Base-by-base conservation (phyloP, 2,113 vertebrate species). In the Pseudolaguvia tuberculata region DNA sequence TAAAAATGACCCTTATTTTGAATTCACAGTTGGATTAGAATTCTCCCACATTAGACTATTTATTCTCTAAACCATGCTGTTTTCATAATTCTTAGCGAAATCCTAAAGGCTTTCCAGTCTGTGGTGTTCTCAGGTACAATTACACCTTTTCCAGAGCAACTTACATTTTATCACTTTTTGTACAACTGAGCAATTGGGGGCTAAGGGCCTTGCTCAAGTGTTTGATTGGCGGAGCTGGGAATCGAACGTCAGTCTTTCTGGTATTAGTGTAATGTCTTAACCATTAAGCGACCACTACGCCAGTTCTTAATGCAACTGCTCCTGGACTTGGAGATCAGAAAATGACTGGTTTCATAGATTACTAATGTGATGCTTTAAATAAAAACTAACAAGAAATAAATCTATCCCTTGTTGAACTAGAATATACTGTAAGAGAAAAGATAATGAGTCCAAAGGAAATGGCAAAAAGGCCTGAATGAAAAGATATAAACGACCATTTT, bases 381-480 rank as follows among this genome's bases (percentile, higher is more conserved):
- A 8, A 25, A 45, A 61, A 53, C 1, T 23, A 75, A 47, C 75
- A 78, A 72, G 81, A 81, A 82, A 76, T 77, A 74, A 78, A 31
- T 55, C 39, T 71, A 29, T 78, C 70, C 52, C 51, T 66, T 66
- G 10, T 55, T 65, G 72, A 65, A 39, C 61, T 20, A n/a, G 21
- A 52, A 73, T 58, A 79, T 66, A 65, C 25, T 48, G 70, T 51
- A 62, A 59, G 70, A 72, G 70, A 65, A 71, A 45, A 39, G 61
- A 62, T 61, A 62, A 53, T 51, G 27, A 75, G 70, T 79, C 73
- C 52, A 84, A 79, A 81, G 83, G 83, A 84, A 83, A 82, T 79
- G 75, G 76, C 78, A 65, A 39, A 75, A 67, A 52, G 53, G 61
- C 63, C 65, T 66, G 73, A 52, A 69, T 72, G 70, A 57, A 50